Conservation (phyloP, 2,888 invertebrate genomes). For the Lepas anatifera region DNA sequence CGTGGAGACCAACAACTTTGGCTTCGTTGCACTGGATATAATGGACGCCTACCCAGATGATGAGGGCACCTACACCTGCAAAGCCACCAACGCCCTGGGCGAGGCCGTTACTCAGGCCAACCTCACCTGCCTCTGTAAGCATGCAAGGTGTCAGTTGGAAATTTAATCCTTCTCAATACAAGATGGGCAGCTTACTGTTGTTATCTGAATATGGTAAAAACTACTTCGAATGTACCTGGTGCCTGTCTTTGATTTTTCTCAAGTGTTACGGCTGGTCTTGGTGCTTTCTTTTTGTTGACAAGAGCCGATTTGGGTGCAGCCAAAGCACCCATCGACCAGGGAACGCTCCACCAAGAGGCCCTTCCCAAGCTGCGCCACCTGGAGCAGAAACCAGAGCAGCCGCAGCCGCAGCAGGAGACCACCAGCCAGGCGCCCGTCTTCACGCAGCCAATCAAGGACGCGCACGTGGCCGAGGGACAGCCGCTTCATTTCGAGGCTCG, state of each 20-base stretch:
- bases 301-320: too few relatives aligned
- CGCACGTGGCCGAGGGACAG: conserved; percentile 75
- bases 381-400: conserved; percentile 37
- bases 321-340: conserved; percentile 65
- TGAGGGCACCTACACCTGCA: conserved; percentile 87
- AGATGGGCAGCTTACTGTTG: too few relatives aligned
- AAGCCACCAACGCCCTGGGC: conserved; percentile 81
- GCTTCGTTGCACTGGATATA: conserved; percentile 92
- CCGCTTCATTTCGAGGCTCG: conserved; percentile 89
- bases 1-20: conserved; percentile 91
- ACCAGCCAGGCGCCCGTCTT: conserved; percentile 81
- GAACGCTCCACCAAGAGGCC: conserved; percentile 78
- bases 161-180: too few relatives aligned
- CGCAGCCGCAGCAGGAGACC: conserved; percentile 43
- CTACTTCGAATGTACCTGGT: too few relatives aligned
- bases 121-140: conserved; percentile 69
- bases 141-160: too few relatives aligned
- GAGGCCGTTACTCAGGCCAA: conserved; percentile 86
- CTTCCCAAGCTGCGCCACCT: conserved; percentile 73
- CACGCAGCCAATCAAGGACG: conserved; percentile 77
- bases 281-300: too few relatives aligned
- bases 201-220: too few relatives aligned
- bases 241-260: too few relatives aligned
- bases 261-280: too few relatives aligned
- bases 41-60: conserved; percentile 92